Evolutionary conservation across 2,888 invertebrate genomes (phyloP), one percentile per base, ranked within the genome.

Genomic region (Frankliniella intonsa): DNA sequence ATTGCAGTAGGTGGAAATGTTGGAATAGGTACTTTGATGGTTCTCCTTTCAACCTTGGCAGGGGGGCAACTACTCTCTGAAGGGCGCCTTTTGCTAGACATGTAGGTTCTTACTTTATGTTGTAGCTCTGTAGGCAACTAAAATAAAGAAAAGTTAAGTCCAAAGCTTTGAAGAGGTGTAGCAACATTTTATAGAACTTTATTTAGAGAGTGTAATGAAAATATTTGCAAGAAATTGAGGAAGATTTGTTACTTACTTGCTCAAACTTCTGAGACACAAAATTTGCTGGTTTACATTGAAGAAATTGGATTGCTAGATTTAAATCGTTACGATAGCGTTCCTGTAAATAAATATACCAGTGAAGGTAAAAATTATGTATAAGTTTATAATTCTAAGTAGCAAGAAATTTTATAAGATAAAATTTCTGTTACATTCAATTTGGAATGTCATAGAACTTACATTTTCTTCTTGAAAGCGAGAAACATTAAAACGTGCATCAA

Each of bases 201-300:
- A 50, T 3, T 49, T 12, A 79, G 38, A 50, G 17, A 55, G 38
- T 19, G 62, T 5, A 5, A 49, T 81, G 65, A n/a, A 80, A 65
- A 65, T 82, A 17, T 81, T 55, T 1, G 11, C 1, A 62, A 81
- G 62, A 49, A 84, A 84, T 84, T 82, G 82, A 19, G 81, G 22
- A 81, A 81, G 81, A 83, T 81, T 80, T 50, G 83, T 83, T 85
- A 91, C 93, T 93, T 90, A 96, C 96, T 88, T 93, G 93, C 87
- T 96, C 95, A 86, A 95, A 92, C 89, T 94, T 95, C 87, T 97
- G 97, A 80, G 96, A 93, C 83, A 97, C 94, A 90, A 97, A 98
- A 89, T 95, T 95, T 84, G 95, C 95, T 85, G 97, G 97, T 87
- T 97, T 97, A 88, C 97, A 97, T 87, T 98, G 97, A 82, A 98